These are phyloP conservation scores for Lordiphosa clarofinis DNA, from an alignment of 1,140 invertebrate genomes.

Conservation along the genomic window DNA sequence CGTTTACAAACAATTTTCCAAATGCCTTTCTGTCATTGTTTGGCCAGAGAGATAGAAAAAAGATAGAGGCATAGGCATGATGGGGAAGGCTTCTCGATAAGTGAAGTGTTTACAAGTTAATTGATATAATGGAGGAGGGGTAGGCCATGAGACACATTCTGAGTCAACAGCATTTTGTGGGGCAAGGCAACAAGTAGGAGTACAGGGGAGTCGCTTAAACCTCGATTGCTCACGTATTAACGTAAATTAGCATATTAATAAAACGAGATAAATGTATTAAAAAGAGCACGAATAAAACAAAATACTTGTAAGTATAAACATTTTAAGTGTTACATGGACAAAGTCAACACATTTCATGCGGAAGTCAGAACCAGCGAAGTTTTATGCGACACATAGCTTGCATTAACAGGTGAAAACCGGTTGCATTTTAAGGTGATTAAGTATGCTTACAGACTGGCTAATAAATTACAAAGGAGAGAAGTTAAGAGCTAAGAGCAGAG, in stretches of 20 bases:
- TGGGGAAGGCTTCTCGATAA: conserved; percentile 34
- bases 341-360: conserved; percentile 17
- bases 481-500: no score
- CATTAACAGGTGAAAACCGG: conserved; percentile 16
- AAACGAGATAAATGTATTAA: no score
- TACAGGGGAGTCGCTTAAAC: conserved; percentile 5
- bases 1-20: conserved; percentile 41
- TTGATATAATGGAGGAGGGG: conserved; percentile 48
- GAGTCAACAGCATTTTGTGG: conserved; percentile 1
- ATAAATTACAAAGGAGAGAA: no score
- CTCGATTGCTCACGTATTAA: conserved; percentile 41
- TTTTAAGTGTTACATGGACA: background rate
- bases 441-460: no score
- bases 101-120: conserved; percentile 55
- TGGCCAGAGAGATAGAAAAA: conserved; percentile 18
- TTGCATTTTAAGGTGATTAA: no score
- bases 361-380: conserved; percentile 26
- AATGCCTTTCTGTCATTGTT: conserved; percentile 26
- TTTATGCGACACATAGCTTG: conserved; percentile 9
- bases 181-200: no score
- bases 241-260: conserved; percentile 1
- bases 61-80: conserved; percentile 13
- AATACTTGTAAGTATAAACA: conserved; percentile 20
- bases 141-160: conserved; percentile 2
- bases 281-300: conserved; percentile 7